Percentiles rank a stretch among this genome's conserved stretches.
Evolutionary conservation across 64 coral and sea anemone species (phyloP).

Genomic region (Dendronephthya gigantea): DNA sequence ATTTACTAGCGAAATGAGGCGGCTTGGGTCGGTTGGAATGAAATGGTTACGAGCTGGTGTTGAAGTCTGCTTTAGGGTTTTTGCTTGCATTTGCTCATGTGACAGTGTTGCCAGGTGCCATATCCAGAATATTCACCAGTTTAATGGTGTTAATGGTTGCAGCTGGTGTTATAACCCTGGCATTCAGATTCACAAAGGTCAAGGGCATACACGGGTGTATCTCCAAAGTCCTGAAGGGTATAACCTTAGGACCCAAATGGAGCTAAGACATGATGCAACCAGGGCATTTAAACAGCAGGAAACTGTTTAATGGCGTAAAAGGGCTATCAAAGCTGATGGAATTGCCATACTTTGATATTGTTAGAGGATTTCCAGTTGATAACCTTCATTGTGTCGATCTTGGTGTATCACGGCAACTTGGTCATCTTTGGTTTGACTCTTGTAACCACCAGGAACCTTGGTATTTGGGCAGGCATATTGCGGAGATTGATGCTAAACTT

Average conservation of each 20-base stretch:
- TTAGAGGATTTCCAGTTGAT: conserved; percentile 4
- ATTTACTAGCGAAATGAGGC: background rate
- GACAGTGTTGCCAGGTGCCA: background rate
- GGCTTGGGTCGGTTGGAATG: background rate
- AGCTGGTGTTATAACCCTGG: conserved; percentile 13
- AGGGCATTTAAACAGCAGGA: background rate
- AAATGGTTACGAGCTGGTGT: background rate
- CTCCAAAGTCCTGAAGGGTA: background rate
- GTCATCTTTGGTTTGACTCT: conserved; percentile 16
- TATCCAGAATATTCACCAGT: background rate
- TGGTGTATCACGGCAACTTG: background rate
- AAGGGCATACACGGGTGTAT: conserved; percentile 4
- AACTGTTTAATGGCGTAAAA: conserved; percentile 6
- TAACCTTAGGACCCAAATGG: background rate
- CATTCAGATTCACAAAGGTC: background rate
- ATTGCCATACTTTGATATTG: background rate
- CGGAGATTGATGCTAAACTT: background rate
- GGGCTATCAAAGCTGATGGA: background rate
- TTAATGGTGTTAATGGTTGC: background rate
- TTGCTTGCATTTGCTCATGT: conserved; percentile 21
- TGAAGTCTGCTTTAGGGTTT: background rate
- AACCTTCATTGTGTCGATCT: background rate
- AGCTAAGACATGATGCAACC: background rate
- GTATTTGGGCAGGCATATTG: conserved; percentile 3
- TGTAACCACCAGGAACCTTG: background rate